Evolutionary conservation across 2,888 invertebrate genomes (phyloP).

Genomic region (Adelognathus sp.): DNA sequence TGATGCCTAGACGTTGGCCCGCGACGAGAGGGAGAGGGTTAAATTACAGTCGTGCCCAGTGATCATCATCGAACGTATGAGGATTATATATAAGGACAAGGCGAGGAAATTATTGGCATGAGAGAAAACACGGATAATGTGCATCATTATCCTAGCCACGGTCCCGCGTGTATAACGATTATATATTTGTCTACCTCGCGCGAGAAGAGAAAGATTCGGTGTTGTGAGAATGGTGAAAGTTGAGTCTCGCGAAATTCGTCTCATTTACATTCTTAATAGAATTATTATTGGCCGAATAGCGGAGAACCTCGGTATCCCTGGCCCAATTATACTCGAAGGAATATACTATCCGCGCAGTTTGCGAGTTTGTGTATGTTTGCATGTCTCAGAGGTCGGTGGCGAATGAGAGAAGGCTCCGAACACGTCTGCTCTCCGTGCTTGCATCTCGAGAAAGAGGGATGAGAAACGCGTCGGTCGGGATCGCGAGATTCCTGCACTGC

Average conservation of each 20-base stretch:
- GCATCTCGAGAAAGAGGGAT: constrained; percentile 38
- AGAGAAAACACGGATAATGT: constrained; percentile 60
- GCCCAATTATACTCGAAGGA: constrained; percentile 61
- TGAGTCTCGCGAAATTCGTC: constrained; percentile 58
- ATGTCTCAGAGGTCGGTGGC: neutral
- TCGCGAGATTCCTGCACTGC: constrained; percentile 18
- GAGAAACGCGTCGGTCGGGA: constrained; percentile 27
- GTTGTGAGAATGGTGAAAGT: neutral
- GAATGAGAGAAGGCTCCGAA: constrained; percentile 5
- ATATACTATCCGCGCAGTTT: constrained; percentile 6
- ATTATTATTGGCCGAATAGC: constrained; percentile 69
- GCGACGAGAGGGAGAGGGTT: constrained; percentile 38
- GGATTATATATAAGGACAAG: constrained; percentile 22
- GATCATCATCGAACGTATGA: constrained; percentile 47
- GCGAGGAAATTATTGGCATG: constrained; percentile 57
- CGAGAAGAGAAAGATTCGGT: neutral
- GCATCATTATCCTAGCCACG: constrained; percentile 66
- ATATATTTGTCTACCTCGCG: constrained; percentile 67
- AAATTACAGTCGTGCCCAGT: constrained; percentile 55
- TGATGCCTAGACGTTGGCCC: constrained; percentile 39
- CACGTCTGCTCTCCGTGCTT: neutral
- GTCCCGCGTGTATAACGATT: constrained; percentile 65
- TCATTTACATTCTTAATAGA: constrained; percentile 75
- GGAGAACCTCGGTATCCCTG: constrained; percentile 33
- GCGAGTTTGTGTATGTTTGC: neutral